These are phyloP conservation scores for Oopsacas minuta DNA, from an alignment of 37 sponge, comb jelly and placozoan species.

Conservation along the genomic window DNA sequence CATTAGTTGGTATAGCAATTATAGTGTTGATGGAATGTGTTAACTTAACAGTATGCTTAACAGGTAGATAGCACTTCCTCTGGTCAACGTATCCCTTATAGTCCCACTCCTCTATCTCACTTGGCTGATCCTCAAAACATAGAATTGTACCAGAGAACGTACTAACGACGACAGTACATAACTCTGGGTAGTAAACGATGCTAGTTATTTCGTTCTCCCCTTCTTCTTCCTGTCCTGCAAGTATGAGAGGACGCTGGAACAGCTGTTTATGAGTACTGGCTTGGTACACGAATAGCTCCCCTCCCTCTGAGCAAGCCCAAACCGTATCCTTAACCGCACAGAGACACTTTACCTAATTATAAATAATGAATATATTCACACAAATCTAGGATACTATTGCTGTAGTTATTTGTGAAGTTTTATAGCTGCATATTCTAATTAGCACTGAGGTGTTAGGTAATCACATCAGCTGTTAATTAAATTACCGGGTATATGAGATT, in stretches of 20 bases:
- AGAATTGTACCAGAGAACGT: conserved; percentile 7
- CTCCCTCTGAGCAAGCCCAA: conserved; percentile 59
- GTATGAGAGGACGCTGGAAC: conserved; percentile 33
- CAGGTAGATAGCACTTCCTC: background rate
- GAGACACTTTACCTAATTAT: conserved; percentile 47
- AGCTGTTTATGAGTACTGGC: conserved; percentile 31
- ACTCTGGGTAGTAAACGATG: background rate
- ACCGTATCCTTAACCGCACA: conserved; percentile 44
- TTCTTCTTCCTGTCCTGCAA: conserved; percentile 27
- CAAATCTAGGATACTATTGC: conserved; percentile 16
- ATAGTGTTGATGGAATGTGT: background rate
- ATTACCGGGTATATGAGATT: background rate
- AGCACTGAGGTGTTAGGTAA: background rate
- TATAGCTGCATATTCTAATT: too few relatives aligned
- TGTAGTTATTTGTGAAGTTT: background rate
- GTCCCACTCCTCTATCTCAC: conserved; percentile 6
- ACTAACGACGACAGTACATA: background rate
- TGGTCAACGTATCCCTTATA: background rate
- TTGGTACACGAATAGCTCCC: conserved; percentile 34
- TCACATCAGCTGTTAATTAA: too few relatives aligned
- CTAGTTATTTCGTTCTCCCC: conserved; percentile 1
- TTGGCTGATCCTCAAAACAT: conserved; percentile 7
- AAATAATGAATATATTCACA: too few relatives aligned
- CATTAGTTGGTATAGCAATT: background rate
- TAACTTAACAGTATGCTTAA: background rate